Conservation (phyloP, 2,113 vertebrate genomes). For the Leptodactylus fuscus region DNA sequence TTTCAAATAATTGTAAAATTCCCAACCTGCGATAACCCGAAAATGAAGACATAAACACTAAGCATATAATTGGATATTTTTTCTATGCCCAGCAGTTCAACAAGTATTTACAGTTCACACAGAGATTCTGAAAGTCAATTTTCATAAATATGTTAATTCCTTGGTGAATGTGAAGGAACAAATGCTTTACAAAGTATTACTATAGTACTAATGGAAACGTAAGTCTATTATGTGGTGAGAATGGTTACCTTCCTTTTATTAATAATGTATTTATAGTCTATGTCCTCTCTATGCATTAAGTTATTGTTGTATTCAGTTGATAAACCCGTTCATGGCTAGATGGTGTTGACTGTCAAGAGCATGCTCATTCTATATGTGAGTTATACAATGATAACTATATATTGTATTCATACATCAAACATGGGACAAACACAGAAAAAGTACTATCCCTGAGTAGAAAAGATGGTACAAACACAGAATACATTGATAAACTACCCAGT, state of each 20-base stretch:
- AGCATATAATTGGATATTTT: conserved; percentile 39
- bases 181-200: background rate
- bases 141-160: conserved; percentile 40
- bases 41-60: conserved; percentile 23
- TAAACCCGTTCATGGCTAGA: no score
- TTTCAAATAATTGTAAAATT: conserved; percentile 65
- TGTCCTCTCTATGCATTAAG: background rate
- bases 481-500: no score
- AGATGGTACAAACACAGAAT: no score
- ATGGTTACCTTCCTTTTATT: background rate
- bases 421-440: no score
- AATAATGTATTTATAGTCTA: background rate
- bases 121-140: conserved; percentile 5
- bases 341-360: no score
- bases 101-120: background rate
- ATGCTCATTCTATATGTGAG: no score
- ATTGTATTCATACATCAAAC: no score
- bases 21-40: conserved; percentile 40
- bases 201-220: background rate
- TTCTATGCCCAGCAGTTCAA: background rate
- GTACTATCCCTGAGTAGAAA: no score
- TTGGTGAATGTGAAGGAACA: background rate
- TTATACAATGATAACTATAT: no score
- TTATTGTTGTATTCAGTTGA: background rate
- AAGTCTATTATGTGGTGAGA: conserved; percentile 9